These are phyloP conservation scores for Lepisosteus oculatus DNA, from an alignment of 2,113 vertebrate species.

Conservation along the genomic window DNA sequence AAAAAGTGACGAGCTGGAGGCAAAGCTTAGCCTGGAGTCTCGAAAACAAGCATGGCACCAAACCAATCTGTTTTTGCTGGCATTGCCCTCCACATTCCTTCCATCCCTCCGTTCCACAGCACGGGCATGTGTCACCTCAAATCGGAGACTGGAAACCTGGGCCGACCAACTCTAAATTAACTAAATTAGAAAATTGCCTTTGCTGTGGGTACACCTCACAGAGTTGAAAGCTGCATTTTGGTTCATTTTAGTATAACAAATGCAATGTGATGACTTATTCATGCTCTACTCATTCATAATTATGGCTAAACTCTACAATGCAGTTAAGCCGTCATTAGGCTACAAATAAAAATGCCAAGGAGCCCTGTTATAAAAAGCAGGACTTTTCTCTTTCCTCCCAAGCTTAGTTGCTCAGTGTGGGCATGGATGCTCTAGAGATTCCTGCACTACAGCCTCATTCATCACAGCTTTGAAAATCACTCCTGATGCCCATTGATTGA, in stretches of 20 bases:
- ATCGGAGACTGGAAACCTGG: slow-evolving; percentile 39
- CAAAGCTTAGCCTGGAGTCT: background rate
- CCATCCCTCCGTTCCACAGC: slow-evolving; percentile 29
- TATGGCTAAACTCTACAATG: slow-evolving; percentile 43
- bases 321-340: slow-evolving; percentile 20
- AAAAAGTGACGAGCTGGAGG: too few species aligned
- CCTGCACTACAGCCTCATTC: slow-evolving; percentile 7
- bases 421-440: background rate
- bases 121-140: slow-evolving; percentile 48
- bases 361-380: too few species aligned
- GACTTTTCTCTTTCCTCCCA: too few species aligned
- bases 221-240: slow-evolving; percentile 46
- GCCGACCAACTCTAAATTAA: background rate
- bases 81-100: slow-evolving; percentile 48
- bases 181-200: background rate
- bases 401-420: too few species aligned
- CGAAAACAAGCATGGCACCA: slow-evolving; percentile 32
- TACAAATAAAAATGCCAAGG: too few species aligned
- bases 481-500: slow-evolving; percentile 37
- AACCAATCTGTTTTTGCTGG: slow-evolving; percentile 56
- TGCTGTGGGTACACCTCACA: slow-evolving; percentile 33
- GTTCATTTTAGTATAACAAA: slow-evolving; percentile 60
- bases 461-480: slow-evolving; percentile 14
- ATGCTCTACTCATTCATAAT: slow-evolving; percentile 69
- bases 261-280: slow-evolving; percentile 64